phyloP scores from a whole-genome alignment of 1,140 invertebrate species.

The Neodiprion virginianus region DNA sequence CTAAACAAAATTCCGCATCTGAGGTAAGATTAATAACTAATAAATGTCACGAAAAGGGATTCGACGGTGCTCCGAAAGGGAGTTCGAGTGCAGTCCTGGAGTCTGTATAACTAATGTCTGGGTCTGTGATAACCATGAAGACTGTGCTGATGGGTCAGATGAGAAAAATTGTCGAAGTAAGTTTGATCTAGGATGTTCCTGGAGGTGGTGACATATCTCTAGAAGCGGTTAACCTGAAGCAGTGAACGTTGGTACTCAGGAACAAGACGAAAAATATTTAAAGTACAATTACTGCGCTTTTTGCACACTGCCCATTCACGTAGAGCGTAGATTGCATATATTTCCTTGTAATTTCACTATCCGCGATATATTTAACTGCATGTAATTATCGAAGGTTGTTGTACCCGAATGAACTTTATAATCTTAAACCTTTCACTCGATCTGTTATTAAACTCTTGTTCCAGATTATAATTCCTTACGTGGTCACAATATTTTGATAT shows the following conservation, averaged over 20 bases:
- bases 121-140: slow-evolving; percentile 78
- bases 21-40: background rate
- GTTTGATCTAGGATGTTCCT: slow-evolving; percentile 26
- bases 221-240: no score
- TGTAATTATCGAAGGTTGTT: no score
- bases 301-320: background rate
- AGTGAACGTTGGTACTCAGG: no score
- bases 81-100: slow-evolving; percentile 57
- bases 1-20: no score
- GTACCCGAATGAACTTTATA: no score
- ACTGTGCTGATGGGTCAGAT: slow-evolving; percentile 71
- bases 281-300: background rate
- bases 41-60: slow-evolving; percentile 40
- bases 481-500: no score
- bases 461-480: no score
- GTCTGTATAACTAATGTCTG: slow-evolving; percentile 59
- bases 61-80: slow-evolving; percentile 50
- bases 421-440: no score
- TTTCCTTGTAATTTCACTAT: background rate
- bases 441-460: no score
- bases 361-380: no score
- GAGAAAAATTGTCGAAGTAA: slow-evolving; percentile 75
- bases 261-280: no score
- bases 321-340: background rate
- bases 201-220: background rate